These are phyloP conservation scores for Hydrochoerus hydrochaeris DNA, from an alignment of 2,113 vertebrate species.

Conservation along the genomic window DNA sequence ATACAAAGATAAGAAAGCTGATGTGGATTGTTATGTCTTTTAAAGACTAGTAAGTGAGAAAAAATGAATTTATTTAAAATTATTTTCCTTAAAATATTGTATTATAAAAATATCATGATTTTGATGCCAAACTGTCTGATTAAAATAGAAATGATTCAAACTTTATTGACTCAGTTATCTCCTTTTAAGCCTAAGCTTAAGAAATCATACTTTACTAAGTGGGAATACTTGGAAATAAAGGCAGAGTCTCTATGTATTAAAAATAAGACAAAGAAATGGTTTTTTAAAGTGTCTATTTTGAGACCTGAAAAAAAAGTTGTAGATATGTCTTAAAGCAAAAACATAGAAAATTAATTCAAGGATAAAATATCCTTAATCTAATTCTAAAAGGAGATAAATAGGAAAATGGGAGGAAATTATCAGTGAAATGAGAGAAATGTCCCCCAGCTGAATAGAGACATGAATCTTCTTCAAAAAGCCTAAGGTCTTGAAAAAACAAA, in stretches of 20 bases:
- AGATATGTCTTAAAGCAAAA: background rate
- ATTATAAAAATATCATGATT: background rate
- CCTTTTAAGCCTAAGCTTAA: background rate
- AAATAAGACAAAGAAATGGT: background rate
- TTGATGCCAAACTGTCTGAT: background rate
- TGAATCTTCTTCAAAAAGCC: background rate
- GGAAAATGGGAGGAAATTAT: background rate
- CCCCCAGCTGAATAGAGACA: background rate
- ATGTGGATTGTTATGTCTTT: background rate
- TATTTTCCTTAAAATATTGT: conserved; percentile 37
- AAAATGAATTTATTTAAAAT: conserved; percentile 10
- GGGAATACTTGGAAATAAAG: background rate
- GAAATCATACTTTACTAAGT: background rate
- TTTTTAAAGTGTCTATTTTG: background rate
- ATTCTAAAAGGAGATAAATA: background rate
- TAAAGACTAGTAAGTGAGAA: conserved; percentile 10
- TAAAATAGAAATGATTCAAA: conserved; percentile 35
- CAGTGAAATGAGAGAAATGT: background rate
- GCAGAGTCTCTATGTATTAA: background rate
- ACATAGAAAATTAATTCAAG: background rate
- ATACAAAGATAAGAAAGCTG: conserved; percentile 18
- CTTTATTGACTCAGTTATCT: background rate
- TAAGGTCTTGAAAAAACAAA: background rate
- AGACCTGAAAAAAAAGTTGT: background rate
- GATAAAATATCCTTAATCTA: background rate